Conservation (phyloP, 2,797 vertebrate genomes). For the Chelonia mydas region DNA sequence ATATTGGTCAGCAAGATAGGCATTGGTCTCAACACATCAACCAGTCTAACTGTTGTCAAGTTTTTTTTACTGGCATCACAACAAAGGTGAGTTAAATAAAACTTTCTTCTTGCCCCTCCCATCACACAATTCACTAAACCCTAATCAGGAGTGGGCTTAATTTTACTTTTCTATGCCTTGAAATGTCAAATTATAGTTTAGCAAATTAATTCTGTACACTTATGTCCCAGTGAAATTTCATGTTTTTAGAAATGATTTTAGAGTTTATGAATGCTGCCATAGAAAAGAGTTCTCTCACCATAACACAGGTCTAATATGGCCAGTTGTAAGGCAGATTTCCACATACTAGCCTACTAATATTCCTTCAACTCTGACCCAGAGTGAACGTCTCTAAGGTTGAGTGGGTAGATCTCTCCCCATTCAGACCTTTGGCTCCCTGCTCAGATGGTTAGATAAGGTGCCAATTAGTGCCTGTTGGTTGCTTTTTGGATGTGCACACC, state of each 20-base stretch:
- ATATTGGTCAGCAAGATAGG: background rate
- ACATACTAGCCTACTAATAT: background rate
- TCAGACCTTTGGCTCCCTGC: constrained; percentile 29
- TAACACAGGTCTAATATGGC: accelerated
- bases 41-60: background rate
- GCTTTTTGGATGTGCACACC: constrained; percentile 43
- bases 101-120: accelerated
- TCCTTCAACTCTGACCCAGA: background rate
- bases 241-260: constrained; percentile 4
- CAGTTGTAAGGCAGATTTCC: background rate
- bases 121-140: background rate
- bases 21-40: background rate
- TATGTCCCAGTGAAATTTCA: background rate
- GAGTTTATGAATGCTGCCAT: background rate
- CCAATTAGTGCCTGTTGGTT: constrained; percentile 60
- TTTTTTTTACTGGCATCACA: background rate
- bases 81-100: background rate
- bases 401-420: background rate
- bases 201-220: background rate
- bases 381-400: constrained; percentile 9
- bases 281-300: background rate
- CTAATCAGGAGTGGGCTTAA: background rate
- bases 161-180: background rate
- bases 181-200: constrained; percentile 7
- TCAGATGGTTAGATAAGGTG: constrained; percentile 28